phyloP scores from a whole-genome alignment of 2,113 vertebrate species.

The Acrocephalus arundinaceus region DNA sequence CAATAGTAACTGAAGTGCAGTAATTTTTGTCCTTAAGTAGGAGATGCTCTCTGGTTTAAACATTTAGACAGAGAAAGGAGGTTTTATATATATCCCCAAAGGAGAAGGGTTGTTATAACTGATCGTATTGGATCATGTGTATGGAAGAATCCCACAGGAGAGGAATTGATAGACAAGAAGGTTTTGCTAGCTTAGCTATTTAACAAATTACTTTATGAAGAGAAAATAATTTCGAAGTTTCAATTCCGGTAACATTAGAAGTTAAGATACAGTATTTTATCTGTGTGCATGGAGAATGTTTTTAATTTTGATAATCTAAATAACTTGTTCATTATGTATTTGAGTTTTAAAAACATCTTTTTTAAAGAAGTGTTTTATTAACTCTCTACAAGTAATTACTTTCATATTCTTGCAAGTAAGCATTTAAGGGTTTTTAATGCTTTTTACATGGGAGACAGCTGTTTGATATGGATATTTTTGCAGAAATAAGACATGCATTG shows the following conservation, averaged over 20 bases:
- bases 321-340: not conserved
- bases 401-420: not conserved
- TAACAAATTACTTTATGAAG: not conserved
- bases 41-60: not conserved
- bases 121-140: accelerated
- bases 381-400: not conserved
- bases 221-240: not conserved
- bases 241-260: not conserved
- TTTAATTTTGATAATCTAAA: not conserved
- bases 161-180: not conserved
- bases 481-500: not conserved
- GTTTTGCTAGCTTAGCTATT: not conserved
- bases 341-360: not conserved
- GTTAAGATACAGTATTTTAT: not conserved
- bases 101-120: not conserved
- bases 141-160: not conserved
- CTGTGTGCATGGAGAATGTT: not conserved
- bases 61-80: not conserved
- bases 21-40: not conserved
- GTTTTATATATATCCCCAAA: not conserved
- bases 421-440: not conserved
- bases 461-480: not conserved
- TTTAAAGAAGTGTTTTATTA: not conserved
- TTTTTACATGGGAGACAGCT: not conserved
- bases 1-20: not conserved